phyloP scores from a whole-genome alignment of 2,113 vertebrate species.

The Menura novaehollandiae region DNA sequence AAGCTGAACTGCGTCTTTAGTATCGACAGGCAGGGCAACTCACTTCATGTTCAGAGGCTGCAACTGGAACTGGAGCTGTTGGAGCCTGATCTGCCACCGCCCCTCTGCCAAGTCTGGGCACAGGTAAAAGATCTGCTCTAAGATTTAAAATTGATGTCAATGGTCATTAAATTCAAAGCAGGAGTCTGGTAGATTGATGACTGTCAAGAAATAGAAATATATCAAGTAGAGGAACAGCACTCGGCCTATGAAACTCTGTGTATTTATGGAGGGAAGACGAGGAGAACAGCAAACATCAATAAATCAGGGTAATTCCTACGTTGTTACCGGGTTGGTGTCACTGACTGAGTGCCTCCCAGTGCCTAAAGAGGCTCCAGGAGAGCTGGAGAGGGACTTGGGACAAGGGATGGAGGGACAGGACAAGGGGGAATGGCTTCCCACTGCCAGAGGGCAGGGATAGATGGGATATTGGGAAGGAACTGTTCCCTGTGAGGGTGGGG shows the following conservation, averaged over 20 bases:
- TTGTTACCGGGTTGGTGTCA: background rate
- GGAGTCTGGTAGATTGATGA: background rate
- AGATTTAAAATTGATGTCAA: background rate
- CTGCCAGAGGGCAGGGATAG: background rate
- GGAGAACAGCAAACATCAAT: background rate
- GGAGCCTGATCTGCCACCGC: background rate
- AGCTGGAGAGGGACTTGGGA: background rate
- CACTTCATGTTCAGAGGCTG: background rate
- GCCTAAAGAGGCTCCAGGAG: background rate
- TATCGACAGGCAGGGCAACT: background rate
- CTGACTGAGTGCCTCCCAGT: background rate
- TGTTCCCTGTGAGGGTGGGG: background rate
- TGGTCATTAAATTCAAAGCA: background rate
- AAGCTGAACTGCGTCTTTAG: background rate
- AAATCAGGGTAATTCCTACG: background rate
- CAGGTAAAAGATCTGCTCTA: background rate
- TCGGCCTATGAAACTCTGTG: background rate
- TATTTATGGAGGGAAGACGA: background rate
- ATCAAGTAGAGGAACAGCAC: background rate
- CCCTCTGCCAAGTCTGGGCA: background rate
- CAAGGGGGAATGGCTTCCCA: rapidly evolving
- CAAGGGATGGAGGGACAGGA: background rate
- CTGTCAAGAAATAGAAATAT: background rate
- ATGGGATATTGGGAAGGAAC: background rate
- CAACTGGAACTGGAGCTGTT: background rate